Evolutionary conservation across 1,140 invertebrate genomes (phyloP), one percentile per base, ranked within the genome.

Genomic region (Aporrectodea caliginosa): DNA sequence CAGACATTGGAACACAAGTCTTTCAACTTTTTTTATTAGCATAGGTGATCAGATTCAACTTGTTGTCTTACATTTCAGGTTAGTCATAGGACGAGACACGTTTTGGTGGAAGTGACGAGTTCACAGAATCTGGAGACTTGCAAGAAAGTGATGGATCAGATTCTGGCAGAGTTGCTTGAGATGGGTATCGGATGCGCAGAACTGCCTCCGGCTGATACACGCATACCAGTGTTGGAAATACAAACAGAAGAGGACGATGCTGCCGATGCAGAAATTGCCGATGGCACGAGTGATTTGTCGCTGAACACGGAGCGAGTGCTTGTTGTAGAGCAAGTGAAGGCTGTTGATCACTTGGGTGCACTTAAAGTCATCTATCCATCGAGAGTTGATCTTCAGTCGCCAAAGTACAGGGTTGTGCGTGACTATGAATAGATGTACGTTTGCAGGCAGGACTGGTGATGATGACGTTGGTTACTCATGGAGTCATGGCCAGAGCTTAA

Each of bases 31-130:
- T n/a, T n/a, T n/a, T n/a, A n/a, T n/a, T n/a, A n/a, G n/a, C n/a
- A n/a, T n/a, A n/a, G n/a, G n/a, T n/a, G n/a, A n/a, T n/a, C n/a
- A n/a, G n/a, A n/a, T 30, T 70, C 35, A 2, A 43, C 6, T 27
- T 29, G 58, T 31, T 79, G 78, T 70, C 78, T n/a, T 81, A 31
- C 81, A 68, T 77, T 81, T 81, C 78, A 90, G 89, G 88, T 90
- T 71, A 84, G 85, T 14, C 80, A 87, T 30, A 89, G 90, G 1
- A 94, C 92, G 30, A 92, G 90, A 81, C 85, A 90, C n/a, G 91
- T 94, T 84, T 88, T 95, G 35, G 86, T 94, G 32, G 94, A 94
- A 88, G 93, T 95, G 33, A 94, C 93, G 0, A 93, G 93, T 80
- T 89, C 91, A 27, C 84, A 88, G n/a, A 92, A 90, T 2, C 89